A percentile compares a stretch with the other conserved stretches of the same genome.
Evolutionary conservation across 2,797 vertebrate species (phyloP).

Genomic region (Chrysocyon brachyurus): DNA sequence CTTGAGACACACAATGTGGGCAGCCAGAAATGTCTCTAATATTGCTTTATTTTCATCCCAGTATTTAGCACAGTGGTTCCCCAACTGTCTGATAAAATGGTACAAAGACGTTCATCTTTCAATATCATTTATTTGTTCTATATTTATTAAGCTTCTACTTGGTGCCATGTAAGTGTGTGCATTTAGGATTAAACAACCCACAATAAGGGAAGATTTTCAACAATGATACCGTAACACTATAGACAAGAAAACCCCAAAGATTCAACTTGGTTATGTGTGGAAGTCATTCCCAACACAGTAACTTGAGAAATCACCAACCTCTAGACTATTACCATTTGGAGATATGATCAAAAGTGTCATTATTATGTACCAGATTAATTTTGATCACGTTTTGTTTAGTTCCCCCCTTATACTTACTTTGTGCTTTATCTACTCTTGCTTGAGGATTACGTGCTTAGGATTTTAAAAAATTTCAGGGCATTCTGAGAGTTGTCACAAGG

Average conservation of each 20-base stretch:
- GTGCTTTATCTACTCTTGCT: slow-evolving; percentile 14
- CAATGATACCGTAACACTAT: background rate
- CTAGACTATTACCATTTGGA: background rate
- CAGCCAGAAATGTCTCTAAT: background rate
- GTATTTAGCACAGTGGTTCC: background rate
- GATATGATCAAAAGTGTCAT: background rate
- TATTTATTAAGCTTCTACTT: background rate
- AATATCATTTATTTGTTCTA: background rate
- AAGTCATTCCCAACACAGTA: background rate
- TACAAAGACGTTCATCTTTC: background rate
- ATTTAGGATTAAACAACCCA: background rate
- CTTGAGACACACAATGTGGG: background rate
- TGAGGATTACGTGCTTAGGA: background rate
- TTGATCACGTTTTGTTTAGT: background rate
- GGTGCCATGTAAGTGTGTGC: background rate
- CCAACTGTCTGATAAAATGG: background rate
- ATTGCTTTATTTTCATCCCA: background rate
- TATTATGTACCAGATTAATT: background rate
- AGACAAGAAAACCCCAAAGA: background rate
- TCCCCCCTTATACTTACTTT: background rate
- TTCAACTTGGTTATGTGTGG: background rate
- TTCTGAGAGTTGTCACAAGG: background rate
- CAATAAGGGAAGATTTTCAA: background rate
- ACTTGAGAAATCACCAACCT: background rate
- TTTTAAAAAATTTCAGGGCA: background rate